A percentile compares a stretch with the other conserved stretches of the same genome.
phyloP scores from a whole-genome alignment of 2,797 vertebrate species.

The Anisognathus igniventris region DNA sequence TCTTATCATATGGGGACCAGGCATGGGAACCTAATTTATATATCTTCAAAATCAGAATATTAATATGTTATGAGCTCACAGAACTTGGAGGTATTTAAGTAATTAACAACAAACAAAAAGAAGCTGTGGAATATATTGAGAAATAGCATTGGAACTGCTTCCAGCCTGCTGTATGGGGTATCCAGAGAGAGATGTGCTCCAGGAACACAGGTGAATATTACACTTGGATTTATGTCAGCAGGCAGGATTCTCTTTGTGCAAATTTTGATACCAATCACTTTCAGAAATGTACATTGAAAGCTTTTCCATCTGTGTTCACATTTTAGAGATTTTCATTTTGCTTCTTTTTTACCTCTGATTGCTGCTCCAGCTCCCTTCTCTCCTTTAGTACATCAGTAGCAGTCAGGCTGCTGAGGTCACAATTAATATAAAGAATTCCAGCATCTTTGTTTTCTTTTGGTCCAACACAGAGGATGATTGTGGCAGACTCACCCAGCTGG shows the following conservation, averaged over 20 bases:
- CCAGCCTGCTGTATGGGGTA: background rate
- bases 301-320: rapidly evolving
- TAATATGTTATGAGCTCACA: background rate
- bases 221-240: background rate
- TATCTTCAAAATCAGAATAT: background rate
- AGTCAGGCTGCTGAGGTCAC: background rate
- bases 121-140: background rate
- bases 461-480: background rate
- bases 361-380: background rate
- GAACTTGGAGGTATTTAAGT: background rate
- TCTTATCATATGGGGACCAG: background rate
- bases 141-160: background rate
- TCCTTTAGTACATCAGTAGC: background rate
- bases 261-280: background rate
- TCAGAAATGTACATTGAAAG: background rate
- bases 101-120: background rate
- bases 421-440: background rate
- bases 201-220: background rate
- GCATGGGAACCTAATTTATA: background rate
- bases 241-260: background rate
- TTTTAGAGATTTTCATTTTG: background rate
- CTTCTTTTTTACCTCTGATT: background rate
- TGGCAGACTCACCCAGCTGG: background rate
- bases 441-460: background rate
- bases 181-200: background rate